phyloP scores from a whole-genome alignment of 2,888 invertebrate genomes.

The Yponomeuta malinellus region DNA sequence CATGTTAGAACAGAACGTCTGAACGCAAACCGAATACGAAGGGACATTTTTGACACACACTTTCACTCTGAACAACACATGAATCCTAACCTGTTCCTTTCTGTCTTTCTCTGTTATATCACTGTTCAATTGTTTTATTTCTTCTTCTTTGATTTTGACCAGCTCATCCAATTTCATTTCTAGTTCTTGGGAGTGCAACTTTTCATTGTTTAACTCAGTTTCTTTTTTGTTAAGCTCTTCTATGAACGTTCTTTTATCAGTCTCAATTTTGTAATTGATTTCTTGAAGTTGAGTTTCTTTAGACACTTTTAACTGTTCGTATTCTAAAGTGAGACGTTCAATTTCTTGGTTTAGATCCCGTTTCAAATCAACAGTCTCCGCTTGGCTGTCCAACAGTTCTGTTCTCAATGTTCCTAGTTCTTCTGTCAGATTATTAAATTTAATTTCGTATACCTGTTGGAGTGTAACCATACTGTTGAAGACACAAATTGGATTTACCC shows the following conservation, averaged over 20 bases:
- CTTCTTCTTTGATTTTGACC: slow-evolving; percentile 36
- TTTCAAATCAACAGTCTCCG: slow-evolving; percentile 32
- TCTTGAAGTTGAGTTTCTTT: slow-evolving; percentile 41
- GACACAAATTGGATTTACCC: too few relatives aligned
- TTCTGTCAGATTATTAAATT: slow-evolving; percentile 35
- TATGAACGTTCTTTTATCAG: slow-evolving; percentile 29
- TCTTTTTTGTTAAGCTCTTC: slow-evolving; percentile 36
- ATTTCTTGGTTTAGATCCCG: slow-evolving; percentile 38
- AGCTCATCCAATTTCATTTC: slow-evolving; percentile 39
- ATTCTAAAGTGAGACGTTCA: slow-evolving; percentile 33
- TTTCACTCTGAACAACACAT: slow-evolving; percentile 17
- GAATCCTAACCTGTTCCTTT: slow-evolving; percentile 53
- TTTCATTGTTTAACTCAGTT: slow-evolving; percentile 30
- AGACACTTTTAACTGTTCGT: slow-evolving; percentile 30
- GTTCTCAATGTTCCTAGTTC: slow-evolving; percentile 27
- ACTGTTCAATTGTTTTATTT: slow-evolving; percentile 41
- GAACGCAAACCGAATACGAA: neutral
- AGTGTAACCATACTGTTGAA: too few relatives aligned
- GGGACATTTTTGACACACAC: slow-evolving; percentile 6
- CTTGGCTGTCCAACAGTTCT: slow-evolving; percentile 30
- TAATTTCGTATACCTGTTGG: slow-evolving; percentile 44
- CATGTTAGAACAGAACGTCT: neutral
- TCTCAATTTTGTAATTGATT: slow-evolving; percentile 36
- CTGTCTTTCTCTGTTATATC: slow-evolving; percentile 40
- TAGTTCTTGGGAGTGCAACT: slow-evolving; percentile 33